These are phyloP conservation scores for Colletes gigas DNA, from an alignment of 1,140 invertebrate species.

Conservation along the genomic window DNA sequence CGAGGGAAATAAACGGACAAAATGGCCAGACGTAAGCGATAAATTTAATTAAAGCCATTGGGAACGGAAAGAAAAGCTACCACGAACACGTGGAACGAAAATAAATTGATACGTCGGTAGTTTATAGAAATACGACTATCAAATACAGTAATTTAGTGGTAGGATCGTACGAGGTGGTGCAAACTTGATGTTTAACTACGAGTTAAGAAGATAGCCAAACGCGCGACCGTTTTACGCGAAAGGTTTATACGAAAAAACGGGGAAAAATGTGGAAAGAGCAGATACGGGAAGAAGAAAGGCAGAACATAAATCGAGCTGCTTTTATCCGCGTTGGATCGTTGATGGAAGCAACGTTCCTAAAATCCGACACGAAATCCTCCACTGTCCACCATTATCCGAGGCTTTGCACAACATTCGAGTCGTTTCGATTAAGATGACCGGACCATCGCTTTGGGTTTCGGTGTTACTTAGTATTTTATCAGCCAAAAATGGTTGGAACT, in stretches of 20 bases:
- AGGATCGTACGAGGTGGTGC: too few species aligned
- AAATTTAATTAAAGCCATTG: conserved; percentile 34
- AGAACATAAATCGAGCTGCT: conserved; percentile 24
- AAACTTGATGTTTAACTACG: not conserved
- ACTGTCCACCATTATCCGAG: conserved; percentile 10
- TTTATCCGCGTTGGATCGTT: conserved; percentile 21
- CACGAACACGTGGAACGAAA: not conserved
- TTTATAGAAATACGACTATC: not conserved
- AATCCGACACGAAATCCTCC: conserved; percentile 4
- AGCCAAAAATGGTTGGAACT: too few species aligned
- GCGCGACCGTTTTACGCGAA: too few species aligned
- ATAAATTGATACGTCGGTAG: not conserved
- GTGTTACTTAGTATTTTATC: not conserved
- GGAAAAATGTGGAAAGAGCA: not conserved
- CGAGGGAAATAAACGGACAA: not conserved
- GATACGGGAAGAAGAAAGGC: not conserved
- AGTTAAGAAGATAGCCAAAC: not conserved
- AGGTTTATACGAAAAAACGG: not conserved
- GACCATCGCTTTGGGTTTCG: not conserved
- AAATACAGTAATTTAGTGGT: not conserved
- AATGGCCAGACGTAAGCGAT: not conserved
- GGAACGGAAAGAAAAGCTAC: not conserved
- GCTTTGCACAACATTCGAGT: not conserved
- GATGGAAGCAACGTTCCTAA: conserved; percentile 38
- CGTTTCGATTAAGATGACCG: conserved; percentile 21